Conservation (phyloP, 2,888 invertebrate genomes). For the Sycophila texana region DNA sequence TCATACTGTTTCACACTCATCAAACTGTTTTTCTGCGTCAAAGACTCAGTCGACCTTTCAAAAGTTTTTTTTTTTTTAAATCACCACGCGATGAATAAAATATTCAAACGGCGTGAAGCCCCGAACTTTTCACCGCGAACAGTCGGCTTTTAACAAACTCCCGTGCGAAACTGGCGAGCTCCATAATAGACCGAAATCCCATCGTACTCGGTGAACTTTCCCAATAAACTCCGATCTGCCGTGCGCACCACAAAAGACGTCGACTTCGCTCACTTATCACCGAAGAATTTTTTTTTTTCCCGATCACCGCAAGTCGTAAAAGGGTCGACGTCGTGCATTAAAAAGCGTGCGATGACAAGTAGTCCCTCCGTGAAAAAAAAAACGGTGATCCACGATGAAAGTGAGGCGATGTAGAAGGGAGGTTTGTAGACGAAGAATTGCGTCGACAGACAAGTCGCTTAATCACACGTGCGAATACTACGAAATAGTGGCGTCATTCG, state of each 20-base stretch:
- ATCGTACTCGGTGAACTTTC: background rate
- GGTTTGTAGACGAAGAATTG: background rate
- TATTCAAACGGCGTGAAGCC: too few species aligned
- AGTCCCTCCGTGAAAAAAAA: background rate
- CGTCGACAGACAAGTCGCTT: background rate
- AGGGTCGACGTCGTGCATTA: background rate
- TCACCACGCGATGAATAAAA: too few species aligned
- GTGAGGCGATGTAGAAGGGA: background rate
- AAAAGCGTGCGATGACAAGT: background rate
- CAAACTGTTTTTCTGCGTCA: too few species aligned
- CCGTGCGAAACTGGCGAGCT: too few species aligned
- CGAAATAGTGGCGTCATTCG: background rate
- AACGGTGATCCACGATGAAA: background rate
- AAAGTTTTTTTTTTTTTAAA: too few species aligned
- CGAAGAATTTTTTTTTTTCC: background rate
- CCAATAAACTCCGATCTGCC: background rate
- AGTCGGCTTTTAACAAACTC: too few species aligned
- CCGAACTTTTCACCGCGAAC: too few species aligned
- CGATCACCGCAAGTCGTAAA: background rate
- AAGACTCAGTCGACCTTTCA: too few species aligned
- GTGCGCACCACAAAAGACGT: background rate
- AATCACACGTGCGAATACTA: background rate
- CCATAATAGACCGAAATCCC: constrained; percentile 8
- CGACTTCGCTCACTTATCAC: background rate
- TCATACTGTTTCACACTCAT: too few species aligned